Base-by-base conservation (phyloP, 30 jellyfish, hydroid and myxozoan species). In the Aurelia sp. region DNA sequence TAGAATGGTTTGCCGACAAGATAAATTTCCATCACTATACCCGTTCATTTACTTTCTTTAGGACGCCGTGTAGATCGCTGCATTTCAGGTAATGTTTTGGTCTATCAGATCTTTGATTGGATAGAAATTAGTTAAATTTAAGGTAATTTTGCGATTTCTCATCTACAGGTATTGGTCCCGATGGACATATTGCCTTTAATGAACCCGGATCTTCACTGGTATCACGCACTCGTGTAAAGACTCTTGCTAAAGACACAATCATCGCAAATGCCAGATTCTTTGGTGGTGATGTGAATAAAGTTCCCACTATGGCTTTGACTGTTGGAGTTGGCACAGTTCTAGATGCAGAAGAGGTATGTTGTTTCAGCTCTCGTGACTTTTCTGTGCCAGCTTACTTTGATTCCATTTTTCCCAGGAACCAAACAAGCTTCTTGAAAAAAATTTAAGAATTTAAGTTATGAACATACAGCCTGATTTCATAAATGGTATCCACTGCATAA, bases 311-410 rank as follows among this genome's bases (percentile, higher is more conserved):
- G 94, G 97, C 98, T 16, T 72, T 88, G 3, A 93, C 98, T 7
- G 98, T 93, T 76, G 98, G 98, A 74, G 98, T 93, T 87, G 97
- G 94, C 13, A 93, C 98, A 40, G 98, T 93, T 10, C 74, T 93
- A 82, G 98, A 93, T 48, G 97, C 98, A 1, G 77, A 93, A 76
- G 98, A 93, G 98, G 98, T 88, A 31, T 11, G 40, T 86, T 5
- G 12, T 57, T 20, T 69, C 55, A 44, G 55, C 3, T 4, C 55
- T 44, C 55, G 15, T 44, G 15, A 44, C 55, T 10, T 44, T 12
- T n/a, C n/a, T n/a, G n/a, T n/a, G n/a, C n/a, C n/a, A n/a, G n/a
- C n/a, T n/a, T n/a, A n/a, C n/a, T n/a, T n/a, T n/a, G n/a, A n/a
- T n/a, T n/a, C n/a, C 51, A 40, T 40, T 8, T 40, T 40, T 5